Evolutionary conservation across 1,140 invertebrate genomes (phyloP), one percentile per base, ranked within the genome.

Genomic region (Dryas iulia): DNA sequence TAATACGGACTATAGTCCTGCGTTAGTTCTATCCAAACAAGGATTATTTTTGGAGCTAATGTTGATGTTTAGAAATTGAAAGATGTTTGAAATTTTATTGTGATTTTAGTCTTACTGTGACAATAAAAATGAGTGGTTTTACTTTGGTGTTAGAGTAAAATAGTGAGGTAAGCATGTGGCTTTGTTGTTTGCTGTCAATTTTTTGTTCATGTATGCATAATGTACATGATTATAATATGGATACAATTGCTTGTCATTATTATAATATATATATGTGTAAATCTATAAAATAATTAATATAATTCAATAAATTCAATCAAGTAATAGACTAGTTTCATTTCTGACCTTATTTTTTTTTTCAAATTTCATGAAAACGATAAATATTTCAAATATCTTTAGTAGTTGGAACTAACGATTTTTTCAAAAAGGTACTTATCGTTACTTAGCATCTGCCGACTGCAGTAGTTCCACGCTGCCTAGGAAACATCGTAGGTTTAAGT

Each of bases 81-180:
- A 47, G 39, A 47, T 47, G 18, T 47, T 21, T 47, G 14, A 47
- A 47, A 47, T 47, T 47, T 47, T 47, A 47, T 47, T 47, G 39
- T 47, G 39, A 47, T 18, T 47, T 47, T 47, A 47, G 39, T 47
- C 39, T 47, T 47, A 47, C 14, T 47, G 39, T 47, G 39, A 47
- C 39, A 47, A 47, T 47, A 47, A 47, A 47, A 47, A 18, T 47
- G 39, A 47, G 39, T 47, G 39, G 39, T 6, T 47, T 47, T 47
- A 47, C 7, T 47, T 47, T 47, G 39, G 39, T 47, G 39, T 47
- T 47, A 47, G 39, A 2, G 39, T 47, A 47, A 47, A 14, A 47
- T 47, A 47, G 39, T 47, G 39, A 47, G 7, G 39, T 47, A 47
- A 47, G 39, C 14, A 18, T 47, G 14, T 47, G 39, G 18, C 14